Base-by-base conservation (phyloP, 2,888 invertebrate genomes). In the Dasysyrphus tricinctus region DNA sequence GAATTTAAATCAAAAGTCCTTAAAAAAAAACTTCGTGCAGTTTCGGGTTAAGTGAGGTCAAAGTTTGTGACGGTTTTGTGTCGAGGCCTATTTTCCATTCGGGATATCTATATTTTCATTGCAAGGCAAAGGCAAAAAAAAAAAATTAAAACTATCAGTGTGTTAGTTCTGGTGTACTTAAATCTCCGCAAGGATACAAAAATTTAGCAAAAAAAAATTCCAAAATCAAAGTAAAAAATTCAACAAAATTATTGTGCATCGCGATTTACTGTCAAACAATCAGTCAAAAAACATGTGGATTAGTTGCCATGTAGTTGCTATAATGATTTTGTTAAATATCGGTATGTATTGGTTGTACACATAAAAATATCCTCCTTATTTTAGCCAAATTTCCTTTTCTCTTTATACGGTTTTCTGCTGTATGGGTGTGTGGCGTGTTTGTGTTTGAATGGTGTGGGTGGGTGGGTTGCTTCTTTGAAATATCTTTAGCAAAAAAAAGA, bases 251-350 rank as follows among this genome's bases (percentile, higher is more conserved):
- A 44, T 69, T 84, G 74, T 85, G 76, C 85, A 85, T 85, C 77
- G 69, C 69, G 73, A 70, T 54, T 59, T 61, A 54, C 78, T 85
- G 77, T 73, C 69, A 80, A 87, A 80, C 74, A 87, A 73, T 85
- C 88, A 90, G 90, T 89, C 90, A 90, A 89, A 90, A 91, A 92
- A 89, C 91, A 92, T 92, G 92, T 91, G 92, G 92, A 92, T 92
- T 92, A 92, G 92, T 91, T 92, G 92, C 90, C 91, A 92, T 91
- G 89, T 91, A 89, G 90, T 91, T 89, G 90, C 91, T 89, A 90
- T 92, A 90, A 90, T 91, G 90, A 90, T 92, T 89, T 91, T 92
- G 88, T 90, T 91, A 89, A 90, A 91, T 90, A 90, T 91, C 87
- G 92, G 92, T 92, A 92, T 90, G 92, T 91, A 80, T 78, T 89